A percentile compares a stretch with the other conserved stretches of the same genome.
Evolutionary conservation across 2,113 vertebrate genomes (phyloP).

Genomic region (Xiphorhynchus elegans): DNA sequence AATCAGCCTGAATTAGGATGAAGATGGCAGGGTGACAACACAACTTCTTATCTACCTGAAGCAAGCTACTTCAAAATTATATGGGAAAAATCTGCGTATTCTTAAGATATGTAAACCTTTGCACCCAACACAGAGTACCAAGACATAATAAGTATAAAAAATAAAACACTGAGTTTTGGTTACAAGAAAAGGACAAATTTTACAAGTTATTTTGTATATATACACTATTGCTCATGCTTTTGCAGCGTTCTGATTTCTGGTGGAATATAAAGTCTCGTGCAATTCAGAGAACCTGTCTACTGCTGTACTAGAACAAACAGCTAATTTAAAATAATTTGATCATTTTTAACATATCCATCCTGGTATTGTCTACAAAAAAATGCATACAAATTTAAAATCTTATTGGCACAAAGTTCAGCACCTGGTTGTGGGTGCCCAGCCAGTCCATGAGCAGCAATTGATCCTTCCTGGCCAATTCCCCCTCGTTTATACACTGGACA

Average conservation of each 20-base stretch:
- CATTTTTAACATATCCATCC: neutral
- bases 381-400: neutral
- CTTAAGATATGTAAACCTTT: neutral
- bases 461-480: neutral
- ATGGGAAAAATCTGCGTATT: neutral
- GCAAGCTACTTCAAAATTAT: neutral
- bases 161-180: neutral
- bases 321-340: neutral
- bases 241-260: neutral
- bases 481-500: neutral
- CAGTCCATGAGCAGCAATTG: neutral
- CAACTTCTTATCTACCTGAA: neutral
- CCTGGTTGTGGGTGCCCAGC: neutral
- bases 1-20: constrained; percentile 7
- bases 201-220: neutral
- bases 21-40: neutral
- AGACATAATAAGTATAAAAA: neutral
- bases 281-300: neutral
- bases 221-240: neutral
- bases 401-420: neutral
- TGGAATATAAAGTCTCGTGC: neutral
- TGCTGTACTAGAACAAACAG: neutral
- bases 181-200: neutral
- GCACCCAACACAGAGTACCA: neutral
- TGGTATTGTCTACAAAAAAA: neutral